Evolutionary conservation across 2,888 invertebrate species (phyloP), one percentile per base, ranked within the genome.

Genomic region (Caenorhabditis uteleia): DNA sequence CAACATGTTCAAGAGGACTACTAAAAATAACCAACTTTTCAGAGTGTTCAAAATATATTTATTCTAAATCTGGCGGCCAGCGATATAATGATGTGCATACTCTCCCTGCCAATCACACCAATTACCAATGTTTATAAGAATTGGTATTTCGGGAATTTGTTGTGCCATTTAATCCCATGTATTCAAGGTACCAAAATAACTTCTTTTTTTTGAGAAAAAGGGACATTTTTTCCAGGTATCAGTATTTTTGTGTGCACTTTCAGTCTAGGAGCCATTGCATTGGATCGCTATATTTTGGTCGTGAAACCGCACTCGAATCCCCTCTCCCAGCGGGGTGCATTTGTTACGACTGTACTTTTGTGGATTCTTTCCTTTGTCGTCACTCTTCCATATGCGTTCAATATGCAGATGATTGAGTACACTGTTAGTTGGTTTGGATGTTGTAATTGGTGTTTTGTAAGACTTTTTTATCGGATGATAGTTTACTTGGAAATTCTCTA

Each of bases 201-300:
- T n/a, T 36, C 5, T 16, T 18, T 4, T n/a, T 2, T 3, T 36
- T 31, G 16, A 16, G 29, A 5, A 3, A 3, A 27, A 38, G 1
- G 12, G 21, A 20, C n/a, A 20, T 20, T 29, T 3, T 14, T 57
- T 65, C 38, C 43, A 75, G 75, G 93, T 49, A 91, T 93, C 81
- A 93, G 93, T 84, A 93, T 97, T 74, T 97, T 95, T 87, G 93
- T 95, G 82, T 95, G 95, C 68, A 95, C 95, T 2, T 87, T 95
- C 78, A 95, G 95, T 14, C 88, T 97, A 67, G 95, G 93, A 75
- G 92, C 94, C 73, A 97, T 97, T 79, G 95, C 97, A 50, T 90
- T 95, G 58, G 97, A 97, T 86, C 89, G 97, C 91, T 95, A 85
- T 93, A 95, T 74, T 94, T 95, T 79, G 91, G 71, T 77, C 10